Evolutionary conservation across 2,797 vertebrate species (phyloP).

Genomic region (Menidia menidia): DNA sequence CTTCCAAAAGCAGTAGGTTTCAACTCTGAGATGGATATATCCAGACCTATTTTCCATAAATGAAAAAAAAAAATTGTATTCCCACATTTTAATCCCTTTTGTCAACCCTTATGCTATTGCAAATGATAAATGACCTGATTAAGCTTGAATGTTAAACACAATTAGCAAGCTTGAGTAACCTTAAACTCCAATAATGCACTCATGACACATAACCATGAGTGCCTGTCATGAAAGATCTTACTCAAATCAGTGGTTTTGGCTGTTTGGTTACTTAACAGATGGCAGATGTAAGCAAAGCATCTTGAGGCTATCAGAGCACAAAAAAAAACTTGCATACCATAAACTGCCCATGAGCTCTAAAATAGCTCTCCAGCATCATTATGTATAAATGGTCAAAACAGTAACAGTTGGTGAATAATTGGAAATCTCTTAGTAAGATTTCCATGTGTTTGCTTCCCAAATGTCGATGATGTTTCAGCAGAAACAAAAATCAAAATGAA

Average conservation of each 20-base stretch:
- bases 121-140: conserved; percentile 34
- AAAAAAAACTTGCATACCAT: conserved; percentile 3
- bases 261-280: conserved; percentile 48
- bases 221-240: conserved; percentile 37
- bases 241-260: conserved; percentile 39
- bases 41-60: not conserved
- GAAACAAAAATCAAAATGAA: not conserved
- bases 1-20: conserved; percentile 39
- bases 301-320: conserved; percentile 25
- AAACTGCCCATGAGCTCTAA: conserved; percentile 2
- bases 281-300: conserved; percentile 28
- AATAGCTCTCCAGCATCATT: not conserved
- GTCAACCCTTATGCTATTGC: not conserved
- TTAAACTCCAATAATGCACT: conserved; percentile 33
- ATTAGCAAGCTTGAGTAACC: conserved; percentile 37
- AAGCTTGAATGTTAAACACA: conserved; percentile 23
- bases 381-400: not conserved
- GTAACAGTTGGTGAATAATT: conserved; percentile 1
- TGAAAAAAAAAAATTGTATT: not conserved
- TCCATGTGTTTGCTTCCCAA: no score
- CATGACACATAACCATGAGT: conserved; percentile 36
- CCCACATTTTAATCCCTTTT: no score
- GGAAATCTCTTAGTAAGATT: not conserved
- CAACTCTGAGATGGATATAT: conserved; percentile 19
- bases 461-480: no score